Base-by-base conservation (phyloP, 2,888 invertebrate genomes). In the Gordius sp. region DNA sequence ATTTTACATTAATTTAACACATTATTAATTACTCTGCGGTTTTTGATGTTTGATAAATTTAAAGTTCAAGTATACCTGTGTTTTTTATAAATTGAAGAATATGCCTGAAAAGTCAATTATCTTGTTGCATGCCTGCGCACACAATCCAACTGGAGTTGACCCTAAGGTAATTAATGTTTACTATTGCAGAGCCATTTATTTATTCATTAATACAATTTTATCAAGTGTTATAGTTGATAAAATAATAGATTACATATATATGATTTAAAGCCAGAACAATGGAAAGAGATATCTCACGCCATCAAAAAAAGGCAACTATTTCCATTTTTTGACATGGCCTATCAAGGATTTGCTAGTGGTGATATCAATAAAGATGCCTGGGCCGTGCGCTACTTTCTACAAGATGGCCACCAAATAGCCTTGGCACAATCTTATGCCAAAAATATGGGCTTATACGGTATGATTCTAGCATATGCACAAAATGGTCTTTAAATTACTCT, bases 281-380 rank as follows among this genome's bases (percentile, higher is more conserved):
- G 93, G 93, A 73, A 76, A 58, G 80, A 85, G 70, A 73, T 93
- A 1, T 84, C 85, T 1, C 68, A 76, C 63, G 70, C 85, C 2
- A 76, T 89, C 60, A 86, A 83, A 65, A 64, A 66, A 59, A 65
- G 68, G 64, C 79, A 84, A 58, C 69, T 91, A 23, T 81, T 81
- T 67, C 82, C 87, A 27, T 93, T 79, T 75, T 86, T 93, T 68
- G 93, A 97, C 71, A 86, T 91, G 87, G 93, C 93, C 33, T 93
- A 93, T 73, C 93, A 93, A 73, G 87, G 86, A 39, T 87, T 87
- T 71, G 86, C 86, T 2, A 81, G 71, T 69, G 79, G 93, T 57
- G 78, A 80, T 68, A 78, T 82, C 2, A 78, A 79, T 66, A 77
- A 75, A 63, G 93, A 97, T 72, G 85, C 91, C 1, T 77, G 76